Evolutionary conservation across 1,140 invertebrate species (phyloP), one percentile per base, ranked within the genome.

Genomic region (Cotesia vestalis): DNA sequence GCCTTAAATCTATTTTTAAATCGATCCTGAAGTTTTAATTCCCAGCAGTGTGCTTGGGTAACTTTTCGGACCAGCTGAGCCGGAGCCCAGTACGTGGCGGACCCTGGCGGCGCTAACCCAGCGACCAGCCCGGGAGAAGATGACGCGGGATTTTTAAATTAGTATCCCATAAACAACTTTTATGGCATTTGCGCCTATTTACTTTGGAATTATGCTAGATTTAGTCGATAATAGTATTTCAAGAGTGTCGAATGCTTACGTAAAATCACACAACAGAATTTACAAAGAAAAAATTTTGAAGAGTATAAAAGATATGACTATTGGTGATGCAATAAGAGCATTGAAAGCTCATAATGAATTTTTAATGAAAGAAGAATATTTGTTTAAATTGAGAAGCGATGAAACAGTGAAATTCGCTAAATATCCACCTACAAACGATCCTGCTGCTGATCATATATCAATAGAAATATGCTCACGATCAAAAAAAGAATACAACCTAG

Each of bases 241-340:
- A 59, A 14, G 55, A 17, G 27, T 59, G 8, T 59, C 55, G 8
- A 59, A 59, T 59, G 55, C 55, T 14, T 59, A 59, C 20, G 55
- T 59, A 14, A 20, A 59, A 27, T 59, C 55, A 14, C 17, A 59
- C 55, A 17, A 59, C 20, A 59, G 20, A 27, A 20, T 8, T 9
- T 59, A 59, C 2, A 59, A 59, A 20, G 55, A 59, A 59, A 59
- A 20, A 59, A 59, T 59, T 20, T 59, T 59, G 17, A 20, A 59
- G 2, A 20, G 8, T 27, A 14, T 4, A 9, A 59, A 59, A 27
- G 14, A 17, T 8, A 59, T 20, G 14, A 59, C 55, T 9, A 59
- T 59, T 9, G 55, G 55, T 27, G 55, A 59, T 20, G 17, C 9
- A 20, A 20, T 4, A 9, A 17, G 55, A 9, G n/a, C 17, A 59